These are phyloP conservation scores for Aix galericulata DNA, from an alignment of 2,113 vertebrate species.

Conservation along the genomic window DNA sequence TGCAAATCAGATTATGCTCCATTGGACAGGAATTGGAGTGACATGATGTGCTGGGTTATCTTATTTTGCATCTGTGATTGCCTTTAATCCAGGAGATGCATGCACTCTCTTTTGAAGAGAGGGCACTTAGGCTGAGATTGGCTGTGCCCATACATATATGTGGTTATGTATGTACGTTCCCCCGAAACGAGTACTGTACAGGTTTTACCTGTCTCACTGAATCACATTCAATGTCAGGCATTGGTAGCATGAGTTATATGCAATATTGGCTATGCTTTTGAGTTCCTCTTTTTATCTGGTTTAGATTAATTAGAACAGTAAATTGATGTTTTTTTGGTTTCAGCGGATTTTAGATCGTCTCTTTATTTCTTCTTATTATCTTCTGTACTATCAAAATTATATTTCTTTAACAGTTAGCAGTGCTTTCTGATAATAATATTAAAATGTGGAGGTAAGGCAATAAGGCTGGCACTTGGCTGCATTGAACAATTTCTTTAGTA, in stretches of 20 bases:
- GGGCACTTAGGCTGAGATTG: not conserved
- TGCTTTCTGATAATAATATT: not conserved
- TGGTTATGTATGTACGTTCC: not conserved
- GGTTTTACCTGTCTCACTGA: not conserved
- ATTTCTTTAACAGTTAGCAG: not conserved
- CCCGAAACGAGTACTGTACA: not conserved
- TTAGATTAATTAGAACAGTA: not conserved
- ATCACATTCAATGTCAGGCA: not conserved
- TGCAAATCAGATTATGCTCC: slow-evolving; percentile 56
- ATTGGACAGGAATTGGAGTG: slow-evolving; percentile 42
- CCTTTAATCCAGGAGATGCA: slow-evolving; percentile 5
- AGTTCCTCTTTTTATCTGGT: not conserved
- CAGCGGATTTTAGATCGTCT: not conserved
- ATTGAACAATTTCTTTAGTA: not conserved
- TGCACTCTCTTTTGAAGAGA: not conserved
- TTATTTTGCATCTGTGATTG: slow-evolving; percentile 56
- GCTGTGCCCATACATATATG: not conserved
- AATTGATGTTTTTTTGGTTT: not conserved
- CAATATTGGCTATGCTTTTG: not conserved
- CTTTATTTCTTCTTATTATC: not conserved
- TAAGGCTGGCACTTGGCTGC: not conserved
- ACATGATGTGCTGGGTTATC: slow-evolving; percentile 52
- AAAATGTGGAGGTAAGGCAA: not conserved
- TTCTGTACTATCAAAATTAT: not conserved
- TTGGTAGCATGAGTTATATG: not conserved